These are phyloP conservation scores for Syrrhaptes paradoxus DNA, from an alignment of 2,113 vertebrate genomes.

Conservation along the genomic window DNA sequence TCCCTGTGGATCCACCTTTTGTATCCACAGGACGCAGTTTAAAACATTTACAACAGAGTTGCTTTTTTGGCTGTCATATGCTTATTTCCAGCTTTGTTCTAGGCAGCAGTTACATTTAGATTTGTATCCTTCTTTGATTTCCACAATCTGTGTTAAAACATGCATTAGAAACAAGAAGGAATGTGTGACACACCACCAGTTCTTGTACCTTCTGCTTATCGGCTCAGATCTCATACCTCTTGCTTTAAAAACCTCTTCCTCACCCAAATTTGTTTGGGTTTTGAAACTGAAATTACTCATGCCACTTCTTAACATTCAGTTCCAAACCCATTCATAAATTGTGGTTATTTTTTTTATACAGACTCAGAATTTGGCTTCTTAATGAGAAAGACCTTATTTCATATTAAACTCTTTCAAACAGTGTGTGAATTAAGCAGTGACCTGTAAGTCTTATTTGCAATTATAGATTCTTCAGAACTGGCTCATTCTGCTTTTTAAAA, in stretches of 20 bases:
- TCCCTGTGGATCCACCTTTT: not conserved
- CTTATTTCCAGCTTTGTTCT: not conserved
- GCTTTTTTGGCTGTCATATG: not conserved
- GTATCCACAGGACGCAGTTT: not conserved
- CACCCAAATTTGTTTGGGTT: not conserved
- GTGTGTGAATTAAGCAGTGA: not conserved
- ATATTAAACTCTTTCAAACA: not conserved
- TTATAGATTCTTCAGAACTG: not conserved
- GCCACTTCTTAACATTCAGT: not conserved
- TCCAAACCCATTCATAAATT: not conserved
- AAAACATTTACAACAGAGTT: not conserved
- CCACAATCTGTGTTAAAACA: not conserved
- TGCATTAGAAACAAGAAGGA: not conserved
- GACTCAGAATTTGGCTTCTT: not conserved
- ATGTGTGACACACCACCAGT: not conserved
- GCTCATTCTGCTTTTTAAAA: not conserved
- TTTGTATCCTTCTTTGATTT: conserved; percentile 26
- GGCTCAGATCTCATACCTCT: not conserved
- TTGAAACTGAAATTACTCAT: not conserved
- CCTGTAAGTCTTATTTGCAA: not conserved
- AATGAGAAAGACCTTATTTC: not conserved
- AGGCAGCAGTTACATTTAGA: not conserved
- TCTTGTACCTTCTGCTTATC: not conserved
- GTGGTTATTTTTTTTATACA: not conserved
- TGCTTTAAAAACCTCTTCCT: not conserved